A percentile compares a stretch with the other conserved stretches of the same genome.
These are phyloP conservation scores for Amia ocellicauda DNA, from an alignment of 2,113 vertebrate genomes.

Conservation along the genomic window DNA sequence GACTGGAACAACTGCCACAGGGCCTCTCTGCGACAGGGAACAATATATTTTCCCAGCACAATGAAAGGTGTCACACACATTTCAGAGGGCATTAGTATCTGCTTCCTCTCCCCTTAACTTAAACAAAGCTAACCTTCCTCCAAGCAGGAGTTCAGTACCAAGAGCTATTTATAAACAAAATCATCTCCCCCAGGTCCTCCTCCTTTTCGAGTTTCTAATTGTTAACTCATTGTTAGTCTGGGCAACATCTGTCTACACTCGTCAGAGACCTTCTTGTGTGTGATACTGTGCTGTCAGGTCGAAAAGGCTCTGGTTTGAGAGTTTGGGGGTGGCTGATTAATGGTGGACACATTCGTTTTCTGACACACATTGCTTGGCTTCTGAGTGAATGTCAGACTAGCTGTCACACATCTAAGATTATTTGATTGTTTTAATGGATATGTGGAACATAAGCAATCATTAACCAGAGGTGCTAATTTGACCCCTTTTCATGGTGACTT, in stretches of 20 bases:
- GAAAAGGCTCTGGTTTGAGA: slow-evolving; percentile 8
- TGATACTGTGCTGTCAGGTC: slow-evolving; percentile 17
- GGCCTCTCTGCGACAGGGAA: slow-evolving; percentile 29
- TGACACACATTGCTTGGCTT: too few relatives aligned
- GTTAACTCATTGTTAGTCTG: slow-evolving; percentile 48
- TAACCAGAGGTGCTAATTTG: too few relatives aligned
- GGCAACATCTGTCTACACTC: slow-evolving; percentile 55
- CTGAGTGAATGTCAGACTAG: too few relatives aligned
- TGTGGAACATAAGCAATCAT: too few relatives aligned
- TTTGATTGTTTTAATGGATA: too few relatives aligned
- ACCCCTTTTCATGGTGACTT: too few relatives aligned
- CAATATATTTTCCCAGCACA: slow-evolving; percentile 38
- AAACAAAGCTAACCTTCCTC: slow-evolving; percentile 65
- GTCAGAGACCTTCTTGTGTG: neutral
- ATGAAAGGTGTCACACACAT: slow-evolving; percentile 58
- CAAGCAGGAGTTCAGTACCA: slow-evolving; percentile 37
- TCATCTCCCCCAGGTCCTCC: slow-evolving; percentile 50
- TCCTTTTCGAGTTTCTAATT: slow-evolving; percentile 30
- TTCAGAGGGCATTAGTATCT: slow-evolving; percentile 59
- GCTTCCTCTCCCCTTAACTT: slow-evolving; percentile 64
- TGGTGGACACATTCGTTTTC: too few relatives aligned
- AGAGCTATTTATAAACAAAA: slow-evolving; percentile 52
- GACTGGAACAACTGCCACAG: neutral
- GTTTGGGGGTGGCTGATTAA: slow-evolving; percentile 4
- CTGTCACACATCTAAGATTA: too few relatives aligned